These are phyloP conservation scores for Laticauda colubrina DNA, from an alignment of 2,113 vertebrate species.

Conservation along the genomic window DNA sequence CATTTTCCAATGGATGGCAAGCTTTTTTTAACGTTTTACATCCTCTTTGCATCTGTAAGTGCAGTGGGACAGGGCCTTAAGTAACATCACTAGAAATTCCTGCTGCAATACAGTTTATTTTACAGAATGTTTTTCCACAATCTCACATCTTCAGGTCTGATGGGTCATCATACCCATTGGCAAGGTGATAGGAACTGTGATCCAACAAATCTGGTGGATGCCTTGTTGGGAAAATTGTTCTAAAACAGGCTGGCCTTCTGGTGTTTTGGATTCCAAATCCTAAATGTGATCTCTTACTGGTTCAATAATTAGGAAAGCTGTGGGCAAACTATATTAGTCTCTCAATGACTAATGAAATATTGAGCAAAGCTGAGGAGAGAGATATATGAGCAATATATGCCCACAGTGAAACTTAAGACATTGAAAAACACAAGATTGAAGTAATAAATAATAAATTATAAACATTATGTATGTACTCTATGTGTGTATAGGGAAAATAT, in stretches of 20 bases:
- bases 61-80: too few species aligned
- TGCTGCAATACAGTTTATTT: not conserved
- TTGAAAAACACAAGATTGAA: not conserved
- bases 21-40: too few species aligned
- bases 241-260: not conserved
- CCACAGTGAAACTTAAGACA: not conserved
- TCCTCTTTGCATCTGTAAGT: too few species aligned
- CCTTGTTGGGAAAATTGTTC: not conserved
- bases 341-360: not conserved
- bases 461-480: not conserved
- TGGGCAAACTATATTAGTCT: not conserved
- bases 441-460: not conserved
- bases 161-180: not conserved
- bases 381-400: not conserved
- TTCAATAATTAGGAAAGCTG: not conserved
- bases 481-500: not conserved
- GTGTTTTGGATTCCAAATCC: not conserved
- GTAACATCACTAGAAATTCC: not conserved
- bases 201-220: not conserved
- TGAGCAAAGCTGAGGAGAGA: not conserved
- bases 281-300: not conserved
- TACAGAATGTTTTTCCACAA: not conserved
- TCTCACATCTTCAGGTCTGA: not conserved
- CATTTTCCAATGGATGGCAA: too few species aligned
- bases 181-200: not conserved